Base-by-base conservation (phyloP, 92 coral and sea anemone species). In the Pocillopora meandrina region DNA sequence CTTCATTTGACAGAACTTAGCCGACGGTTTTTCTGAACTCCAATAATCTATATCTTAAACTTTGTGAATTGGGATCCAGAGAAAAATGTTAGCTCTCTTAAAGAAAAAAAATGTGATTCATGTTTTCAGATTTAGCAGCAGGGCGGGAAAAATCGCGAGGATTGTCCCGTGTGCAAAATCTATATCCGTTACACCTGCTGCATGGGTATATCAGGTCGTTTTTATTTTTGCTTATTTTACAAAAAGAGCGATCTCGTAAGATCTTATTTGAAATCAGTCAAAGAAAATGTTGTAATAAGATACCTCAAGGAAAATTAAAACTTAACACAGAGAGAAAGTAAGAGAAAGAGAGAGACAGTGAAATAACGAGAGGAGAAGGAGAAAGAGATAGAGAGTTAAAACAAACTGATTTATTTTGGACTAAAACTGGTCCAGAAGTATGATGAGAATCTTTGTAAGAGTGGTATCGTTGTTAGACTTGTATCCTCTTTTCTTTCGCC, bases 161-260 rank as follows among this genome's bases (percentile, higher is more conserved):
- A 36, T 20, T 34, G 74, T 70, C 74, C 74, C 74, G 8, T 26
- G 19, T 18, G 4, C 7, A 3, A 5, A 2, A 2, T 68, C 17
- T 20, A 70, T 70, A 33, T 70, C 74, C 74, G 74, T 10, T 70
- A 0, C 74, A 70, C 55, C 74, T 70, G 74, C 74, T 70, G 47
- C 74, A 15, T 16, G 23, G 74, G n/a, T 68, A 31, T 20, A 14
- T 68, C 47, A n/a, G 55, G 35, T 42, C 8, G 52, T 7, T 42
- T 3, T 42, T 3, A 42, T 42, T 42, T 42, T 42, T 42, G 52
- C 8, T 42, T 42, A 42, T 42, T 42, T 42, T 42, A 42, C 8
- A 42, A 3, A 42, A 42, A 42, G 4, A 7, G 52, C 5, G 8
- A 42, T 42, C 5, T 42, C 52, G 52, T 42, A 42, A 42, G 52